These are phyloP conservation scores for Pseudoips prasinana DNA, from an alignment of 2,888 invertebrate species.

Conservation along the genomic window DNA sequence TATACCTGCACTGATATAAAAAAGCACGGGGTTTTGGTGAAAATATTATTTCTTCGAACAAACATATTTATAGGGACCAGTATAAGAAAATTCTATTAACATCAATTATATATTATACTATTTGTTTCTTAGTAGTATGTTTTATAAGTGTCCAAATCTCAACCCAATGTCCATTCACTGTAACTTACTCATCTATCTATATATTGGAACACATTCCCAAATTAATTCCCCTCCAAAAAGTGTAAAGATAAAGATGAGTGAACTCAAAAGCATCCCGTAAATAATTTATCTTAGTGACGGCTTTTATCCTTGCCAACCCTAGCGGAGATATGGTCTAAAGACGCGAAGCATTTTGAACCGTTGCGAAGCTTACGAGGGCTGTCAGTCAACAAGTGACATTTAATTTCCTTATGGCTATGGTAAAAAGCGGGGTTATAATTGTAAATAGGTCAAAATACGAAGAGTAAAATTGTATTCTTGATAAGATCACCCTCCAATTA, in stretches of 20 bases:
- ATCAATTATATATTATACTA: too few species aligned
- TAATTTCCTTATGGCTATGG: conserved; percentile 19
- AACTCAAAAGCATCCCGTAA: conserved; percentile 35
- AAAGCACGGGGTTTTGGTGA: too few species aligned
- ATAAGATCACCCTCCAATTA: not conserved
- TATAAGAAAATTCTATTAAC: too few species aligned
- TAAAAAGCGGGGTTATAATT: conserved; percentile 4
- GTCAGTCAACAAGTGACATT: conserved; percentile 23
- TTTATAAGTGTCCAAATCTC: too few species aligned
- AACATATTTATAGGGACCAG: too few species aligned
- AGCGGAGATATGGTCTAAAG: conserved; percentile 11
- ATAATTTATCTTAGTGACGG: conserved; percentile 31
- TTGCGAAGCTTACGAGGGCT: not conserved
- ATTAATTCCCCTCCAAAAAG: conserved; percentile 24
- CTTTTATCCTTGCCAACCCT: conserved; percentile 24
- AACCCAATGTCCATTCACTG: too few species aligned
- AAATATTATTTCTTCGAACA: too few species aligned
- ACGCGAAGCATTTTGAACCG: too few species aligned
- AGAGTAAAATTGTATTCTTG: not conserved
- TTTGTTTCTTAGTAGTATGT: too few species aligned
- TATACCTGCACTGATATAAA: too few species aligned
- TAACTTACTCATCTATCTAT: not conserved
- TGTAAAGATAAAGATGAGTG: conserved; percentile 28
- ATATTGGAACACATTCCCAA: not conserved
- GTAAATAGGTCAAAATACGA: conserved; percentile 3